Evolutionary conservation across 1,140 invertebrate species (phyloP).

Genomic region (Drosophila oshimai): DNA sequence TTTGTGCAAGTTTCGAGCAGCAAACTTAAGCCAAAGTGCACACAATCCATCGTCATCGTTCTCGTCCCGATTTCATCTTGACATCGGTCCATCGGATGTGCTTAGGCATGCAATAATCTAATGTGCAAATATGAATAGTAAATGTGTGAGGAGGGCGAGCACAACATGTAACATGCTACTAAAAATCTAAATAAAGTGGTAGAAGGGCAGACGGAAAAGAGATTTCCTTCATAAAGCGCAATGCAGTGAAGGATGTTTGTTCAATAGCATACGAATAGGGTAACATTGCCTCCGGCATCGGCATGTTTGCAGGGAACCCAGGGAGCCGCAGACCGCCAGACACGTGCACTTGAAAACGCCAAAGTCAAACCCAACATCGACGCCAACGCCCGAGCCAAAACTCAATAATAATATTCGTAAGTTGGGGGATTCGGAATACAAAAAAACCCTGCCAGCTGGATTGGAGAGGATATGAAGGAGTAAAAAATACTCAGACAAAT

Average conservation of each 20-base stretch:
- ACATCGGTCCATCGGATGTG: slow-evolving; percentile 34
- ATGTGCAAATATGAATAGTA: slow-evolving; percentile 76
- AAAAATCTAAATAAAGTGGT: slow-evolving; percentile 63
- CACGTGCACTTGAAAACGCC: slow-evolving; percentile 72
- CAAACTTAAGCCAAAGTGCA: slow-evolving; percentile 55
- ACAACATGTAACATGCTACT: slow-evolving; percentile 67
- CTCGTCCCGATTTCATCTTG: background rate
- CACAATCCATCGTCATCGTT: slow-evolving; percentile 3
- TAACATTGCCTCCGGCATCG: slow-evolving; percentile 19
- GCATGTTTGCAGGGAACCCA: slow-evolving; percentile 10
- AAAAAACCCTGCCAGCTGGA: slow-evolving; percentile 16
- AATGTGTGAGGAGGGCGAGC: slow-evolving; percentile 29
- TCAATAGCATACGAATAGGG: slow-evolving; percentile 45
- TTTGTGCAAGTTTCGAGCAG: slow-evolving; percentile 59
- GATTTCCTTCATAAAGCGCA: slow-evolving; percentile 37
- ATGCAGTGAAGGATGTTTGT: slow-evolving; percentile 60
- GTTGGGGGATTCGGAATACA: slow-evolving; percentile 34
- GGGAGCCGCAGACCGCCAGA: slow-evolving; percentile 48
- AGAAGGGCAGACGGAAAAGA: slow-evolving; percentile 7
- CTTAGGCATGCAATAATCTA: slow-evolving; percentile 79
- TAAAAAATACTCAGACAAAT: slow-evolving; percentile 70
- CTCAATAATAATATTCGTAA: slow-evolving; percentile 81
- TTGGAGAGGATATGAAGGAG: background rate
- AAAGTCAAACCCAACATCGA: slow-evolving; percentile 49
- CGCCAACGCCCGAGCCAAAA: slow-evolving; percentile 51